Evolutionary conservation across 2,888 invertebrate species (phyloP), one percentile per base, ranked within the genome.

Genomic region (Pristionchus entomophagus): DNA sequence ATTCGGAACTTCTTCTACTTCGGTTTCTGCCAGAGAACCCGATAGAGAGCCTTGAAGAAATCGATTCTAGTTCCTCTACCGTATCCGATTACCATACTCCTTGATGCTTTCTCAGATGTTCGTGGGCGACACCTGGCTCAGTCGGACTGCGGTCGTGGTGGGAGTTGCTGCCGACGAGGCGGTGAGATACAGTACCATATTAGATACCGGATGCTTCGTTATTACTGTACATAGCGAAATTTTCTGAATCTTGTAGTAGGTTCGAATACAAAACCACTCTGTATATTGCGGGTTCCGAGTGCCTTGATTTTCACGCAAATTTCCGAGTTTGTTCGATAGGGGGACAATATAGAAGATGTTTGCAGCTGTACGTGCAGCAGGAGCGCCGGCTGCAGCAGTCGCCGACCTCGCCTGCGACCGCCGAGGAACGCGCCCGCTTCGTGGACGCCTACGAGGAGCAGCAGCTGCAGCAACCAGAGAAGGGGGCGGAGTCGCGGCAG

Each of bases 41-140:
- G n/a, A n/a, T n/a, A n/a, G 29, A 38, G 17, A 73, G 12, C 4
- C 22, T 73, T 8, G 73, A 41, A 2, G 38, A 41, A 69, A 69
- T 69, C 22, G 69, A 69, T n/a, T 26, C 6, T 59, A 8, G n/a
- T 8, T n/a, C 59, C 22, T 26, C n/a, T n/a, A 26, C 4, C 14
- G 29, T 8, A 5, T 3, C 17, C 17, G 5, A 69, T 22, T 73
- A 73, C 45, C 45, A 22, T 45, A 73, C 32, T 73, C n/a, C n/a
- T n/a, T n/a, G n/a, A 59, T 59, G n/a, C 59, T 26, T 8, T 59
- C 38, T 45, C 12, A 81, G 81, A 51, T 81, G 81, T 81, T 81
- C 56, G 56, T 56, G 29, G 81, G 81, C 32, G 56, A 81, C n/a
- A 56, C 81, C n/a, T 56, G 56, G 38, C 81, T 26, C 51, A 35